Evolutionary conservation across 2,888 invertebrate genomes (phyloP).

Genomic region (Clepsis dumicolana): DNA sequence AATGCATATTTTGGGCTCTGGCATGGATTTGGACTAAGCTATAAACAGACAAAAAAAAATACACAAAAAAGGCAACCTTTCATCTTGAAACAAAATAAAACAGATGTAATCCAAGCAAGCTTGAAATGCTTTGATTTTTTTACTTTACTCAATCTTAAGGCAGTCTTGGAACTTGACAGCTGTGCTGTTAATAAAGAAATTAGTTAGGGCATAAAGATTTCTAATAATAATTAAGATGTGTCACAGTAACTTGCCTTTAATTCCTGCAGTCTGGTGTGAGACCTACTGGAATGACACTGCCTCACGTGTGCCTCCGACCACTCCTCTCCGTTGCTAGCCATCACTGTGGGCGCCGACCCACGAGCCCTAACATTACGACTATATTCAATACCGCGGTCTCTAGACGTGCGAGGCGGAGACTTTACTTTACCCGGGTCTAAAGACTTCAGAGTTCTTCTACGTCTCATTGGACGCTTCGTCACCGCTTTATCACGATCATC

Average conservation of each 20-base stretch:
- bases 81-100: too few species aligned
- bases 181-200: too few species aligned
- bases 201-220: too few species aligned
- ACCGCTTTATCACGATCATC: constrained; percentile 52
- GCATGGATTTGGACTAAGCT: too few species aligned
- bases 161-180: too few species aligned
- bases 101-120: background rate
- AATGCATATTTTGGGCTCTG: too few species aligned
- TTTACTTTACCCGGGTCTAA: constrained; percentile 60
- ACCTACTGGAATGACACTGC: constrained; percentile 68
- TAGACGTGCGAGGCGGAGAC: constrained; percentile 58
- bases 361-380: constrained; percentile 51
- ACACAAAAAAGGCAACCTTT: too few species aligned
- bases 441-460: constrained; percentile 72
- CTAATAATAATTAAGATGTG: too few species aligned
- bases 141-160: too few species aligned
- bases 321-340: constrained; percentile 51
- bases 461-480: constrained; percentile 66
- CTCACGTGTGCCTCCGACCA: constrained; percentile 64
- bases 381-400: constrained; percentile 50
- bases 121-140: too few species aligned
- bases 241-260: constrained; percentile 62
- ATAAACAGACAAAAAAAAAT: too few species aligned
- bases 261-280: constrained; percentile 70
- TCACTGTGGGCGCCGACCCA: constrained; percentile 64